These are phyloP conservation scores for Sesia bembeciformis DNA, from an alignment of 2,888 invertebrate species.

Conservation along the genomic window DNA sequence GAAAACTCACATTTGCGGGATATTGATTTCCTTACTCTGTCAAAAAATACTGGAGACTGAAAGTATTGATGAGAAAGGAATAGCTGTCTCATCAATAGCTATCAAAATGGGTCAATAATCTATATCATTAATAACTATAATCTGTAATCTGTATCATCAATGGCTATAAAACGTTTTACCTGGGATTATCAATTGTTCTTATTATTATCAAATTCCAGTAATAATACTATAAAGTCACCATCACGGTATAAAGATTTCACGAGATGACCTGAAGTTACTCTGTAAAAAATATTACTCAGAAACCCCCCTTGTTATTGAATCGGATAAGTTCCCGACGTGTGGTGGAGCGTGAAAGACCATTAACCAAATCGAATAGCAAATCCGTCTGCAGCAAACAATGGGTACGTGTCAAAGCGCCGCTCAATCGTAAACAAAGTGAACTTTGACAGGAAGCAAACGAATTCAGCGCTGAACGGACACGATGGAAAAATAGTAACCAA, in stretches of 20 bases:
- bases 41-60: too few relatives aligned
- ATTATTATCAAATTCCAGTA: background rate
- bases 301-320: too few relatives aligned
- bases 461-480: slow-evolving; percentile 47
- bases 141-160: too few relatives aligned
- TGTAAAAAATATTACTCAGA: too few relatives aligned
- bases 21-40: too few relatives aligned
- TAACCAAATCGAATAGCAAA: slow-evolving; percentile 33
- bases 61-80: too few relatives aligned
- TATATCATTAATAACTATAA: too few relatives aligned
- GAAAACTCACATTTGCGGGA: too few relatives aligned
- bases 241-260: background rate
- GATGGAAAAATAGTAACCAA: background rate
- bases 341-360: slow-evolving; percentile 16
- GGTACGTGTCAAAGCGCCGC: slow-evolving; percentile 30
- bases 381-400: slow-evolving; percentile 21
- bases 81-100: too few relatives aligned
- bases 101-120: too few relatives aligned
- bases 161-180: too few relatives aligned
- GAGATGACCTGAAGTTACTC: background rate
- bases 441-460: slow-evolving; percentile 43
- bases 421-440: slow-evolving; percentile 31
- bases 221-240: background rate
- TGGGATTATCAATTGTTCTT: too few relatives aligned
- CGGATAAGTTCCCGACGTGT: background rate